phyloP scores from a whole-genome alignment of 2,888 invertebrate genomes.

The Maniola hyperantus region DNA sequence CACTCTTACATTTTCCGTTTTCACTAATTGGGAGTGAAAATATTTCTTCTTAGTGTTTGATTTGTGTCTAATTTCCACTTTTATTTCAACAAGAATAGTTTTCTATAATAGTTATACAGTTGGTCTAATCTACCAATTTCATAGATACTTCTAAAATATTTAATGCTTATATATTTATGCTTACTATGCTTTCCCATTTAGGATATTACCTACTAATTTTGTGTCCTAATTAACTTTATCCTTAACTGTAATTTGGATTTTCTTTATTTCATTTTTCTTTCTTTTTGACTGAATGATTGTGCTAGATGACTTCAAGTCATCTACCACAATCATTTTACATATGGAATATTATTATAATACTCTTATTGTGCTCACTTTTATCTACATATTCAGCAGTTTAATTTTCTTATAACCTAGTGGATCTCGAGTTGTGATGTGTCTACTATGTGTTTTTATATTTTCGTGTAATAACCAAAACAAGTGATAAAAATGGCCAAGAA shows the following conservation, averaged over 20 bases:
- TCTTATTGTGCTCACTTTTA: constrained; percentile 39
- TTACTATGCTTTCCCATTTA: background rate
- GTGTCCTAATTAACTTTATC: no score
- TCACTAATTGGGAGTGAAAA: constrained; percentile 49
- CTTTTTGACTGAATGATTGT: no score
- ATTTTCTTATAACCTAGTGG: constrained; percentile 31
- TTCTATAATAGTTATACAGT: background rate
- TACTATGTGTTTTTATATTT: constrained; percentile 56
- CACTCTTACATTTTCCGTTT: constrained; percentile 49
- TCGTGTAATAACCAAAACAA: constrained; percentile 53
- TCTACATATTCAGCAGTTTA: constrained; percentile 45
- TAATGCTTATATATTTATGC: background rate
- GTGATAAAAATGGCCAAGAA: constrained; percentile 87
- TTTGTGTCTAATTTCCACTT: background rate
- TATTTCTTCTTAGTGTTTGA: constrained; percentile 18
- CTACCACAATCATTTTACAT: background rate
- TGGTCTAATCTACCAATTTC: background rate
- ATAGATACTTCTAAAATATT: background rate
- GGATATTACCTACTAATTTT: no score
- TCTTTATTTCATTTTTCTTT: no score
- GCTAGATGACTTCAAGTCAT: background rate
- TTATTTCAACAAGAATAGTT: background rate
- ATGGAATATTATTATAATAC: background rate
- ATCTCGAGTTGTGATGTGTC: constrained; percentile 68
- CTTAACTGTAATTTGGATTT: no score